Conservation (phyloP, 2,797 vertebrate genomes). For the Limnodromus scolopaceus region DNA sequence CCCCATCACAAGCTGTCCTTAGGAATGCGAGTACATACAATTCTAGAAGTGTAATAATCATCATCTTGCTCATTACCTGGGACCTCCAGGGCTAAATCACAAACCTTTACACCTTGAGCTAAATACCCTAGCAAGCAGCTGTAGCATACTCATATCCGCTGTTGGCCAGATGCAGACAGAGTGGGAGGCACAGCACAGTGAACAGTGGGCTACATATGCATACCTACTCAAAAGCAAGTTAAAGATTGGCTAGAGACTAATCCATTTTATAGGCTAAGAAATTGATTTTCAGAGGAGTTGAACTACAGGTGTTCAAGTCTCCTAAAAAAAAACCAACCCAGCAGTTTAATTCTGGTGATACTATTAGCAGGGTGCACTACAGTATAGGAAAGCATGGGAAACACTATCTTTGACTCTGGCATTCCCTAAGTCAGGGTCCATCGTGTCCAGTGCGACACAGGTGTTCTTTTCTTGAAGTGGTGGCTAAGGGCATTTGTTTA, state of each 20-base stretch:
- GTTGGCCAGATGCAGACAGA: slow-evolving; percentile 14
- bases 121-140: slow-evolving; percentile 60
- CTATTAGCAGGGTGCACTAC: neutral
- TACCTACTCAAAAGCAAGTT: slow-evolving; percentile 20
- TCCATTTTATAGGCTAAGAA: slow-evolving; percentile 55
- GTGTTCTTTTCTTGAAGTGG: neutral
- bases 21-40: neutral
- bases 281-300: slow-evolving; percentile 56
- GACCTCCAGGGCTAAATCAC: slow-evolving; percentile 51
- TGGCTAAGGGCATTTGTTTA: neutral
- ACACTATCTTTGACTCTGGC: neutral
- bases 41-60: slow-evolving; percentile 41
- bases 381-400: neutral
- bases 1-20: neutral
- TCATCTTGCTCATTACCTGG: slow-evolving; percentile 21
- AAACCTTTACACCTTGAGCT: slow-evolving; percentile 26
- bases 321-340: neutral
- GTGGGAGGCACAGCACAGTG: neutral
- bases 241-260: slow-evolving; percentile 64
- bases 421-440: neutral
- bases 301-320: slow-evolving; percentile 43
- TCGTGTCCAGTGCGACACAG: neutral
- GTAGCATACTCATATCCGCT: slow-evolving; percentile 50
- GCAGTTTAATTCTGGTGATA: neutral
- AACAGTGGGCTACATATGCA: neutral